These are phyloP conservation scores for Stercorarius parasiticus DNA, from an alignment of 2,113 vertebrate species.

Conservation along the genomic window DNA sequence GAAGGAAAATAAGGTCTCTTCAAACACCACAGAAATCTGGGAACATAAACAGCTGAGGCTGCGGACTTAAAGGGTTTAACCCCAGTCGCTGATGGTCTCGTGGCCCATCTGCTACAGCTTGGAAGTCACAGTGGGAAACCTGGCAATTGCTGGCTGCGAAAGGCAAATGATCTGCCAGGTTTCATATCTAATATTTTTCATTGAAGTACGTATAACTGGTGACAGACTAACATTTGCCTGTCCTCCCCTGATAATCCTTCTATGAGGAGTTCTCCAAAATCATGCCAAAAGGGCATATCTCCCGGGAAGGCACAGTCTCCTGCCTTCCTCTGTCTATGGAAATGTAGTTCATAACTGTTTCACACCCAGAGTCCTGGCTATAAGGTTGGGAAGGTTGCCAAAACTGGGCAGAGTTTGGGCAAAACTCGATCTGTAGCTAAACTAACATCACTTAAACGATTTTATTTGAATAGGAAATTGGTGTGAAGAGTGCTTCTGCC, in stretches of 20 bases:
- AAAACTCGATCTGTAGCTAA: not conserved
- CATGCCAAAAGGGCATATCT: not conserved
- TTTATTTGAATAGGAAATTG: not conserved
- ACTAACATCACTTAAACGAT: not conserved
- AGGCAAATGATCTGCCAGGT: not conserved
- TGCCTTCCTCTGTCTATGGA: not conserved
- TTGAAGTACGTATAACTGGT: not conserved
- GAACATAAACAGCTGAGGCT: not conserved
- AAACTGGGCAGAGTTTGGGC: not conserved
- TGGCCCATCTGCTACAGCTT: not conserved
- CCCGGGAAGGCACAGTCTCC: not conserved
- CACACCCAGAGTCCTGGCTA: not conserved
- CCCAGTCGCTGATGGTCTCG: not conserved
- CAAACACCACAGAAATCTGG: not conserved
- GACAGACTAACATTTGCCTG: not conserved
- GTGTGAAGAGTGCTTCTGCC: not conserved
- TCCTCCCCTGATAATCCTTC: not conserved
- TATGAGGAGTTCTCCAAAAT: not conserved
- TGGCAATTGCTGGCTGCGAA: not conserved
- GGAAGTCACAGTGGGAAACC: not conserved
- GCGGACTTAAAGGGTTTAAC: not conserved
- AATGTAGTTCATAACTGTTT: not conserved
- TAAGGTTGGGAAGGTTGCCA: not conserved
- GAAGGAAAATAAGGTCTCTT: not conserved
- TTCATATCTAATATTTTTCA: not conserved